Percentiles rank a stretch among this genome's conserved stretches.
Conservation (phyloP, 1,140 invertebrate genomes). For the Brachionus paranguensis region DNA sequence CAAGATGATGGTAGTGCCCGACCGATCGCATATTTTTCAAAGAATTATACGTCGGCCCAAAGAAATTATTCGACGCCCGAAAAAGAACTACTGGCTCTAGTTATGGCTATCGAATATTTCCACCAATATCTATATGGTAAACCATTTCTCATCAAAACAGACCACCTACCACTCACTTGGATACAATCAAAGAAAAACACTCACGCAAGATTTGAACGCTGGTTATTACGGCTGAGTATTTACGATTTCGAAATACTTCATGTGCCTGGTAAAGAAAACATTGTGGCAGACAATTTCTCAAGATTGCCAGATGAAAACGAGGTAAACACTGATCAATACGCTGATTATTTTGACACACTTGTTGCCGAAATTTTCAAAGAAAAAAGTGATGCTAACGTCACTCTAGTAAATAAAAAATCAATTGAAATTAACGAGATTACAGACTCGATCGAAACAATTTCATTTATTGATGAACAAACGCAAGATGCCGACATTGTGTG, state of each 20-base stretch:
- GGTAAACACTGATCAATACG: not conserved
- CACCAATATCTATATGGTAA: slow-evolving; percentile 53
- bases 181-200: slow-evolving; percentile 46
- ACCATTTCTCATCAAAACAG: slow-evolving; percentile 55
- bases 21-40: slow-evolving; percentile 10
- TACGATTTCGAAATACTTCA: not conserved
- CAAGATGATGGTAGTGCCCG: not conserved
- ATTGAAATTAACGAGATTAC: not conserved
- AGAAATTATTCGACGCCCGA: slow-evolving; percentile 48
- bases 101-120: slow-evolving; percentile 53
- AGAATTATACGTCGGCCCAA: not conserved
- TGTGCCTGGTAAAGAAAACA: not conserved
- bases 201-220: not conserved
- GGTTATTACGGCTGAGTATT: not conserved
- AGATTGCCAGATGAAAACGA: not conserved
- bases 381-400: not conserved
- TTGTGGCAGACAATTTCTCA: slow-evolving; percentile 42
- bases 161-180: slow-evolving; percentile 55
- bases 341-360: slow-evolving; percentile 40
- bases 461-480: not conserved
- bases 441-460: not conserved
- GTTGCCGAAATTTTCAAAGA: not conserved
- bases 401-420: not conserved
- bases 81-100: slow-evolving; percentile 49
- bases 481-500: slow-evolving; percentile 1